Base-by-base conservation (phyloP, 1,140 invertebrate species). In the Pseudomyrmex sp. region DNA sequence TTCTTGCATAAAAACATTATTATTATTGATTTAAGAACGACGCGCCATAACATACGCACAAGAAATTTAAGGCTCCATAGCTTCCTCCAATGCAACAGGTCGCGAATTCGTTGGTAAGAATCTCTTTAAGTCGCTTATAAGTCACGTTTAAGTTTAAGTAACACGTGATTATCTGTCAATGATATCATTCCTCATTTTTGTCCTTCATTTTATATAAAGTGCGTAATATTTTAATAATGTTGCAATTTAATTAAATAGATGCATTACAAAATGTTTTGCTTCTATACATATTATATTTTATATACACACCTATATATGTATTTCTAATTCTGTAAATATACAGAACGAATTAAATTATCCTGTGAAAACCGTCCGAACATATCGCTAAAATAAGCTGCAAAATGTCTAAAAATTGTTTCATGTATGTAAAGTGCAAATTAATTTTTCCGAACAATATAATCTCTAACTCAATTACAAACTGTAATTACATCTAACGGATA, bases 31-130 rank as follows among this genome's bases (percentile, higher is more conserved):
- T 91, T 89, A 90, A 87, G 68, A 76, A 65, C 66, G 79, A 68
- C 69, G 84, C 72, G 77, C 26, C 50, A 84, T 77, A 70, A 73
- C 58, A 85, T 87, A 85, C 84, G 70, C 85, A 89, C 84, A 80
- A 89, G 89, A 86, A 91, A 89, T 92, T 91, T 91, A 91, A 92
- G 90, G 89, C 88, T 91, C 86, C 86, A 91, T 82, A 89, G 88
- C 87, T 87, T 88, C 23, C 84, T 58, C 58, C 23, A 20, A 68
- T 72, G 80, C 68, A 72, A 66, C 52, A 82, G 61, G 76, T 85
- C 68, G 68, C 83, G 69, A 82, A 72, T 82, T 63, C 76, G 68
- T 73, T 54, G 48, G 58, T 82, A 82, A 82, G 79, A 82, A 82
- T 73, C 58, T 20, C 58, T 70, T 69, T n/a, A 82, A 75, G 69